Percentiles rank a stretch among this genome's conserved stretches.
Conservation (phyloP, 2,888 invertebrate species). For the Tupiocoris notatus region DNA sequence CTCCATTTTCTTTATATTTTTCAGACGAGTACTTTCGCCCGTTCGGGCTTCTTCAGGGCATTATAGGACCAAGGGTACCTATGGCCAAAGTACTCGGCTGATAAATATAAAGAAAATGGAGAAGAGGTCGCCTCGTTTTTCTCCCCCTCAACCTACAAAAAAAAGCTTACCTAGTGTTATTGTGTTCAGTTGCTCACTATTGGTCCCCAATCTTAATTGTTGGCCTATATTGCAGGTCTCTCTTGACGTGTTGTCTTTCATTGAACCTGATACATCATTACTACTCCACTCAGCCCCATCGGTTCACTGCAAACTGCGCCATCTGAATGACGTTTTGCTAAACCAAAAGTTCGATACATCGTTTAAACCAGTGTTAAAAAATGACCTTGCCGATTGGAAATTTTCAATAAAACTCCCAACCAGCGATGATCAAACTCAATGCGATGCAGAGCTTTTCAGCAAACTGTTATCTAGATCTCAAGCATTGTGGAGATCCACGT, state of each 20-base stretch:
- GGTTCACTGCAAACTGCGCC: too few relatives aligned
- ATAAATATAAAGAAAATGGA: too few relatives aligned
- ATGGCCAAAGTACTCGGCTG: too few relatives aligned
- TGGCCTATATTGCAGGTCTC: constrained; percentile 9
- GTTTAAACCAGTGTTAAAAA: not conserved
- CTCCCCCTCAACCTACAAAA: too few relatives aligned
- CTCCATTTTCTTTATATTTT: too few relatives aligned
- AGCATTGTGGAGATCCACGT: constrained; percentile 27
- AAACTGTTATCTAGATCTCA: constrained; percentile 11
- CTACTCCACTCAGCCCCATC: not conserved
- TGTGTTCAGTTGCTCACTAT: too few relatives aligned
- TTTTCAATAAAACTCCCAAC: not conserved
- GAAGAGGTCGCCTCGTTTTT: too few relatives aligned
- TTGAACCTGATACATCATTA: constrained; percentile 11
- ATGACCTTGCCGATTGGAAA: not conserved
- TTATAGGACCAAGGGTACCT: too few relatives aligned
- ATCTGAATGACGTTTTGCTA: not conserved
- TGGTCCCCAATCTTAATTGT: too few relatives aligned
- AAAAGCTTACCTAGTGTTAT: too few relatives aligned
- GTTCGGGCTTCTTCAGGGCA: too few relatives aligned
- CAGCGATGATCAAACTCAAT: not conserved
- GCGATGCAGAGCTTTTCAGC: not conserved
- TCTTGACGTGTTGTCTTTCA: constrained; percentile 3
- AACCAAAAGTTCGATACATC: not conserved
- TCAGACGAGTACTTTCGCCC: too few relatives aligned